A percentile compares a stretch with the other conserved stretches of the same genome.
phyloP scores from a whole-genome alignment of 2,797 vertebrate genomes.

The Acridotheres tristis region DNA sequence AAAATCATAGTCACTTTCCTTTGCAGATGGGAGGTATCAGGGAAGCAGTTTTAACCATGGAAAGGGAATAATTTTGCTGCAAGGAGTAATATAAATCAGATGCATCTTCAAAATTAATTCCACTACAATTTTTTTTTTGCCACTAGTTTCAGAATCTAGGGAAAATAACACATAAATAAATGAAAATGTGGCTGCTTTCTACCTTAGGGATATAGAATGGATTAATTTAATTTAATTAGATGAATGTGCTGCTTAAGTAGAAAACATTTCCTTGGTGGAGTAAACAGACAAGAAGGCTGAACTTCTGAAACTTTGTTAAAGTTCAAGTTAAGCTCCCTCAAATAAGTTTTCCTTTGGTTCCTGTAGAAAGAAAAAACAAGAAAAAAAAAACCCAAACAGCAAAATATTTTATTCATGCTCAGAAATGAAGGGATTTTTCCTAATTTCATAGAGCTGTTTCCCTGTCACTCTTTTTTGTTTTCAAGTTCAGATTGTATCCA shows the following conservation, averaged over 20 bases:
- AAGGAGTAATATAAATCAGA: slow-evolving; percentile 59
- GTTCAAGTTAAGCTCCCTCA: neutral
- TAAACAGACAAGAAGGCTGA: neutral
- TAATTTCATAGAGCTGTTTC: neutral
- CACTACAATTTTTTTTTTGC: neutral
- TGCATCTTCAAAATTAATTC: slow-evolving; percentile 49
- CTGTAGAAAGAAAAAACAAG: neutral
- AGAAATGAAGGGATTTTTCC: neutral
- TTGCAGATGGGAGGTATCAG: slow-evolving; percentile 24
- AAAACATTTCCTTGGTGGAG: slow-evolving; percentile 13
- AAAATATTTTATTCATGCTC: neutral
- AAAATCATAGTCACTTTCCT: neutral
- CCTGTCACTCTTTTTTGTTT: neutral
- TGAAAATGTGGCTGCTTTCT: slow-evolving; percentile 7
- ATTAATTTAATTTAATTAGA: slow-evolving; percentile 55
- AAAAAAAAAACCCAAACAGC: neutral
- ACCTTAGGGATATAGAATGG: slow-evolving; percentile 19
- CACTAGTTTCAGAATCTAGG: neutral
- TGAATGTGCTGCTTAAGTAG: slow-evolving; percentile 14
- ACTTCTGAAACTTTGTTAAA: neutral
- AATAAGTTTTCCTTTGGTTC: neutral
- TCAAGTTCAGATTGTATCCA: neutral
- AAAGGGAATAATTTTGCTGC: slow-evolving; percentile 30
- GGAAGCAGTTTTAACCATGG: slow-evolving; percentile 12
- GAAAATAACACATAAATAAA: slow-evolving; percentile 47